Evolutionary conservation across 2,888 invertebrate genomes (phyloP).

Genomic region (Drosophila vallismaia): DNA sequence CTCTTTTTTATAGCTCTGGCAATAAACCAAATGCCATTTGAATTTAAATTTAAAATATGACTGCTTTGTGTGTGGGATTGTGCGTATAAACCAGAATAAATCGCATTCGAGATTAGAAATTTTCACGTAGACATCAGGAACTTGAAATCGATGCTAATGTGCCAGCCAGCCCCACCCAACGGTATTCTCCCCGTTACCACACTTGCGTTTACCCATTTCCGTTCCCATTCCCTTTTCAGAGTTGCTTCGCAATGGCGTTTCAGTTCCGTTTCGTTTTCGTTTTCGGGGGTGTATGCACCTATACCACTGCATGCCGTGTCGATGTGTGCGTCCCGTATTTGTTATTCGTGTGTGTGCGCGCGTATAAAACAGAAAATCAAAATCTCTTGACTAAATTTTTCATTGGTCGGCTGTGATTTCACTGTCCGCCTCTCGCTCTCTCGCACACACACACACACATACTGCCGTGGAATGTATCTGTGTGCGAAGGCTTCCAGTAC

Average conservation of each 20-base stretch:
- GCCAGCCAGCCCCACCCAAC: slow-evolving; percentile 24
- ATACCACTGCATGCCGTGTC: slow-evolving; percentile 20
- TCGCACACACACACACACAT: slow-evolving; percentile 28
- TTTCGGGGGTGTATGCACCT: slow-evolving; percentile 57
- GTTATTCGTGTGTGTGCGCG: slow-evolving; percentile 71
- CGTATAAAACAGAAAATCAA: slow-evolving; percentile 83
- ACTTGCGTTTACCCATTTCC: no score
- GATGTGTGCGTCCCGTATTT: slow-evolving; percentile 65
- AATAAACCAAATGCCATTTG: background rate
- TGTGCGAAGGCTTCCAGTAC: slow-evolving; percentile 63
- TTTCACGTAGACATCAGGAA: slow-evolving; percentile 47
- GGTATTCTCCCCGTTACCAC: slow-evolving; percentile 3
- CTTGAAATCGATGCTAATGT: slow-evolving; percentile 64
- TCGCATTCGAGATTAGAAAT: slow-evolving; percentile 45
- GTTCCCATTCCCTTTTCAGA: slow-evolving; percentile 17
- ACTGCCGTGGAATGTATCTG: slow-evolving; percentile 3
- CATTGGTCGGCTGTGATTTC: slow-evolving; percentile 85
- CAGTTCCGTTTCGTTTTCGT: slow-evolving; percentile 58
- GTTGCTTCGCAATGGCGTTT: slow-evolving; percentile 64
- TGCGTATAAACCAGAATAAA: slow-evolving; percentile 25
- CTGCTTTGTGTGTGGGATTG: background rate
- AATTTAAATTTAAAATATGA: background rate
- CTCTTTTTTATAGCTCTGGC: no score
- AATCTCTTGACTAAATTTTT: slow-evolving; percentile 84
- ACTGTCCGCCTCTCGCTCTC: slow-evolving; percentile 53